These are phyloP conservation scores for Parasteatoda lunata DNA, from an alignment of 2,888 invertebrate genomes.

Conservation along the genomic window DNA sequence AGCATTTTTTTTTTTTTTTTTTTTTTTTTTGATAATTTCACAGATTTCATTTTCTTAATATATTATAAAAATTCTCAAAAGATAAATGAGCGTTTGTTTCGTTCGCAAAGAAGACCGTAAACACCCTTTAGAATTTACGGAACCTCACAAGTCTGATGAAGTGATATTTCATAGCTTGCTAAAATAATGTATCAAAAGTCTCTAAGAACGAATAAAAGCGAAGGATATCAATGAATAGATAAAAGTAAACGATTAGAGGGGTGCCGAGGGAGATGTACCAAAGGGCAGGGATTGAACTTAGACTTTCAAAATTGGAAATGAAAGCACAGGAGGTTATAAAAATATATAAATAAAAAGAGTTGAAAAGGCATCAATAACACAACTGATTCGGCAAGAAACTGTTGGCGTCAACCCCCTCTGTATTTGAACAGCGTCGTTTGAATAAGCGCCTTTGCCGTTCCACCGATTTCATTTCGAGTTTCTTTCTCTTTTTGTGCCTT, in stretches of 20 bases:
- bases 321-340: background rate
- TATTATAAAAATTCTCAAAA: no score
- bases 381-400: constrained; percentile 5
- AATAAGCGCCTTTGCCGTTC: constrained; percentile 1
- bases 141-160: background rate
- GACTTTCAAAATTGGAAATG: background rate
- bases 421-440: background rate
- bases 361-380: background rate
- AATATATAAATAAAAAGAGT: background rate
- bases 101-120: no score
- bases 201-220: background rate
- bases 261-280: background rate
- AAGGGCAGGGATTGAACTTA: background rate
- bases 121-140: no score
- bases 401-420: background rate
- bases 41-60: no score
- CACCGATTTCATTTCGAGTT: background rate
- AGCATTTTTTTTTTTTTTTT: no score
- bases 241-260: background rate
- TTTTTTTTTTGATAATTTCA: no score
- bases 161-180: background rate
- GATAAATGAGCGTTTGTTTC: no score
- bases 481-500: background rate
- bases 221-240: background rate
- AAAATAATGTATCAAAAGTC: background rate